These are phyloP conservation scores for Ferdinandea cuprea DNA, from an alignment of 2,888 invertebrate species.

Conservation along the genomic window DNA sequence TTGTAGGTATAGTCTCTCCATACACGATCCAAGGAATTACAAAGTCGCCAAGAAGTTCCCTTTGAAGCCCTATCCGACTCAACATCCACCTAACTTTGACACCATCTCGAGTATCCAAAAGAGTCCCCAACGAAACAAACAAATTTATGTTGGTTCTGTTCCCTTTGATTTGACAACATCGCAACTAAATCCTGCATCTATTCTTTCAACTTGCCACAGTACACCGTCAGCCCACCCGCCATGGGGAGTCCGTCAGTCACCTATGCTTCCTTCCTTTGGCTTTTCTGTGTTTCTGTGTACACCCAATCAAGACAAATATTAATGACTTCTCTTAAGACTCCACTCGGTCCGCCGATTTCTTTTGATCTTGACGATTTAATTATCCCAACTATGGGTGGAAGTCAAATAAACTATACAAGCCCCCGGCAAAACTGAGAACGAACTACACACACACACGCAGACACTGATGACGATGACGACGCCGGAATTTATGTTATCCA, in stretches of 20 bases:
- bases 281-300: neutral
- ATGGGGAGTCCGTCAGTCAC: slow-evolving; percentile 55
- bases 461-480: slow-evolving; percentile 64
- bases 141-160: no score
- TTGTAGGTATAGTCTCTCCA: no score
- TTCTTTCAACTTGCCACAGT: slow-evolving; percentile 28
- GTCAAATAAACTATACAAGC: slow-evolving; percentile 35
- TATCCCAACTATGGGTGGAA: slow-evolving; percentile 63
- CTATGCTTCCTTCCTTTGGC: slow-evolving; percentile 11
- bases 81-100: slow-evolving; percentile 16
- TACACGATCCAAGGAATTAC: no score
- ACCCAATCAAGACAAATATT: slow-evolving; percentile 62
- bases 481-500: slow-evolving; percentile 73
- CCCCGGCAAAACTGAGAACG: neutral
- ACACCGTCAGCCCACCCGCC: slow-evolving; percentile 27
- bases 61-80: neutral
- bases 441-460: slow-evolving; percentile 5
- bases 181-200: slow-evolving; percentile 34
- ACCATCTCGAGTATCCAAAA: slow-evolving; percentile 35
- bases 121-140: slow-evolving; percentile 9
- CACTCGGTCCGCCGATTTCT: slow-evolving; percentile 64
- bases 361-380: slow-evolving; percentile 75
- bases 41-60: no score
- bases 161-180: slow-evolving; percentile 33
- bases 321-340: slow-evolving; percentile 62